Evolutionary conservation across 2,113 vertebrate genomes (phyloP).

Genomic region (Halcyon malimbica): DNA sequence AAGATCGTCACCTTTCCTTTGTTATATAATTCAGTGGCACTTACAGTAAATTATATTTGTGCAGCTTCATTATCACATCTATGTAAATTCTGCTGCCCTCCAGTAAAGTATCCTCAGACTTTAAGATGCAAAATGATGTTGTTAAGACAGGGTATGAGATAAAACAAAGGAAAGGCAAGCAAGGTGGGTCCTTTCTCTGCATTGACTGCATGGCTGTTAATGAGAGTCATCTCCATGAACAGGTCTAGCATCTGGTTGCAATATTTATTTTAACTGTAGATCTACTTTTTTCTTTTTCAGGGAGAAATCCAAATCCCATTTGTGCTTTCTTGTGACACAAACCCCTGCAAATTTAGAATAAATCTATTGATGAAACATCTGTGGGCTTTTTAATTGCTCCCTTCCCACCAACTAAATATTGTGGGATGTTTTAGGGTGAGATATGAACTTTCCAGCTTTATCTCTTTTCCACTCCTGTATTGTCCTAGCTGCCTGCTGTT

Average conservation of each 20-base stretch:
- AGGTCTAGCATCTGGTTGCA: conserved; percentile 39
- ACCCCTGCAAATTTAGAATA: conserved; percentile 1
- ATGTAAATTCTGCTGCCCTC: conserved; percentile 4
- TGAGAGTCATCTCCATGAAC: background rate
- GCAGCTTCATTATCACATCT: background rate
- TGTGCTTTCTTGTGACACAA: background rate
- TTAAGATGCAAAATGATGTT: background rate
- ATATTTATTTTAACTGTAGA: conserved; percentile 43
- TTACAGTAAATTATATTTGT: conserved; percentile 33
- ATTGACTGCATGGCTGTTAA: conserved; percentile 35
- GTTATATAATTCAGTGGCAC: background rate
- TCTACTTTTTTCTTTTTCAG: background rate
- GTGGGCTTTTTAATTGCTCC: conserved; percentile 19
- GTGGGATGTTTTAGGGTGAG: background rate
- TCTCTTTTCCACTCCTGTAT: background rate
- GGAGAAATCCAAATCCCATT: background rate
- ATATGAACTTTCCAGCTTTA: conserved; percentile 24
- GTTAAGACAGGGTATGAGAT: background rate
- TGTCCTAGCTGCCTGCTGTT: conserved; percentile 39
- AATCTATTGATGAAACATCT: background rate
- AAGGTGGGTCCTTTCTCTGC: conserved; percentile 28
- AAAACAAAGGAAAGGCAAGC: conserved; percentile 37
- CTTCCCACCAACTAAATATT: background rate
- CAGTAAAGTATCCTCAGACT: background rate
- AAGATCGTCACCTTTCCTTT: conserved; percentile 32